Percentiles rank a stretch among this genome's conserved stretches.
Conservation (phyloP, 1,140 invertebrate genomes). For the Euura saliciscinereae region DNA sequence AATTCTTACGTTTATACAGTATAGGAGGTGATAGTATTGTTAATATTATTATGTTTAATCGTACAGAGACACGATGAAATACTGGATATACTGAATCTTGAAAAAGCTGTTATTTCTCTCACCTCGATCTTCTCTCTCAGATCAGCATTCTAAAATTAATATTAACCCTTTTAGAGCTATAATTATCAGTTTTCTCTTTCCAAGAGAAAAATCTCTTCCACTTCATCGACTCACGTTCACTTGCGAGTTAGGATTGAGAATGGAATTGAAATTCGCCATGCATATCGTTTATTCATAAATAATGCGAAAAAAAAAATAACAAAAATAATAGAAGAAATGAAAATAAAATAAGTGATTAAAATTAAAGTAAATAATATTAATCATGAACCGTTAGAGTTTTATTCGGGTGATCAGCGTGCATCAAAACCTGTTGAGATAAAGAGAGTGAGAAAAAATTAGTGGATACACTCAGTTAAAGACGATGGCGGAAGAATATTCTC, state of each 20-base stretch:
- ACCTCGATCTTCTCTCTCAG: neutral
- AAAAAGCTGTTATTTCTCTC: neutral
- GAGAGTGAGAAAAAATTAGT: slow-evolving; percentile 14
- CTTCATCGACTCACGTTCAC: neutral
- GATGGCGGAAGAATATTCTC: too few relatives aligned
- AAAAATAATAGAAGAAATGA: slow-evolving; percentile 34
- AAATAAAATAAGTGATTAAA: neutral
- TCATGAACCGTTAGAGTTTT: neutral
- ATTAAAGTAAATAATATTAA: too few relatives aligned
- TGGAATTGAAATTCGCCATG: neutral
- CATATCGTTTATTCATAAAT: slow-evolving; percentile 40
- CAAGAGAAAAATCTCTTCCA: too few relatives aligned
- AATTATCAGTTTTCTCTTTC: too few relatives aligned
- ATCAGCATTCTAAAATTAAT: slow-evolving; percentile 7
- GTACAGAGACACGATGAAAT: neutral
- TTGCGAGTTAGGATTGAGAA: neutral
- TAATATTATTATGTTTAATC: neutral
- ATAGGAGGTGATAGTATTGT: neutral
- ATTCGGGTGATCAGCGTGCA: slow-evolving; percentile 16
- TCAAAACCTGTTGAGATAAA: slow-evolving; percentile 36
- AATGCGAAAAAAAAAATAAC: slow-evolving; percentile 41
- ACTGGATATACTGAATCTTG: slow-evolving; percentile 7
- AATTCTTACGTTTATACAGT: neutral
- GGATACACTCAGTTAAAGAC: neutral
- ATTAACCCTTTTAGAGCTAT: neutral